Percentiles rank a stretch among this genome's conserved stretches.
Conservation (phyloP, 2,888 invertebrate species). For the Cheilosia scutellata region DNA sequence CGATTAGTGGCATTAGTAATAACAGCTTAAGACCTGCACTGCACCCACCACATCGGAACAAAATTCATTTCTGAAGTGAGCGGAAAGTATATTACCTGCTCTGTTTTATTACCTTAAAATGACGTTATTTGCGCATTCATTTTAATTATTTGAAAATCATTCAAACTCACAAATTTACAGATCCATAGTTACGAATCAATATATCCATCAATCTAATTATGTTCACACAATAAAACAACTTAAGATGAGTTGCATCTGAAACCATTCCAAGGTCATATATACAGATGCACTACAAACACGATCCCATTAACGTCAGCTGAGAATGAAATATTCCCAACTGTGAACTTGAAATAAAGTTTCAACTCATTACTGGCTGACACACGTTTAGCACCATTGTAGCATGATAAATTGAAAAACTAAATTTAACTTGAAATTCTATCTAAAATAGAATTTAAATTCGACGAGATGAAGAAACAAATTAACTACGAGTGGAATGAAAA, state of each 20-base stretch:
- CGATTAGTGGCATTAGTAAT: too few relatives aligned
- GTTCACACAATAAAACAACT: constrained; percentile 5
- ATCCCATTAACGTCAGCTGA: constrained; percentile 51
- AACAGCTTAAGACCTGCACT: too few relatives aligned
- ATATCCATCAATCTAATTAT: constrained; percentile 15
- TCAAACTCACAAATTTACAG: neutral
- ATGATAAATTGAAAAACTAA: constrained; percentile 25
- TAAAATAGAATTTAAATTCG: constrained; percentile 41
- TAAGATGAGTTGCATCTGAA: constrained; percentile 18
- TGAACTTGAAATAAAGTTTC: constrained; percentile 16
- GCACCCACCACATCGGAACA: too few relatives aligned
- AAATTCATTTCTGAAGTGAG: too few relatives aligned
- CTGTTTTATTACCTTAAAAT: too few relatives aligned
- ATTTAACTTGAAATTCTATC: constrained; percentile 32
- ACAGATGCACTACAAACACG: constrained; percentile 41
- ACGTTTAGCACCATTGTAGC: constrained; percentile 30
- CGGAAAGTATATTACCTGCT: too few relatives aligned
- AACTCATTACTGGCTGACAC: constrained; percentile 33
- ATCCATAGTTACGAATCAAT: neutral
- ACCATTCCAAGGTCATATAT: constrained; percentile 16
- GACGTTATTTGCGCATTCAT: too few relatives aligned
- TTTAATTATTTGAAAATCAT: neutral
- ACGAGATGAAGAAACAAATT: neutral
- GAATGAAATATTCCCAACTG: constrained; percentile 16
- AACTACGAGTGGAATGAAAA: constrained; percentile 18